A percentile compares a stretch with the other conserved stretches of the same genome.
Conservation (phyloP, 1,140 invertebrate genomes). For the Theocolax elegans region DNA sequence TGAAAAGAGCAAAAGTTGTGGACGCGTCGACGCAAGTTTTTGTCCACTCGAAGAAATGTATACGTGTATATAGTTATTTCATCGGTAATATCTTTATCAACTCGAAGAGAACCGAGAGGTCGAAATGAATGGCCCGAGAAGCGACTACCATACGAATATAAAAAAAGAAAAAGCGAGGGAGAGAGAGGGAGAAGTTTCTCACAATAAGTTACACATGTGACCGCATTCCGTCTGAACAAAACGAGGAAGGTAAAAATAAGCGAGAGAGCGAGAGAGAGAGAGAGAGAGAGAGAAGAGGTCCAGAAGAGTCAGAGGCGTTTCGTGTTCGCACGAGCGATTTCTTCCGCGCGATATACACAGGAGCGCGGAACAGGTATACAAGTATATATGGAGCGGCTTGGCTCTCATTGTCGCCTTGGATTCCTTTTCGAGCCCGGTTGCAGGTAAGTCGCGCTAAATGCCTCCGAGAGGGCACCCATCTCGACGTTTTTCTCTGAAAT, state of each 20-base stretch:
- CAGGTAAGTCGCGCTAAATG: conserved; percentile 7
- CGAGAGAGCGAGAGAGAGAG: not conserved
- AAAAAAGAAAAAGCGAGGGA: not conserved
- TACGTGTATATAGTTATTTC: no score
- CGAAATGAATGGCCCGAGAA: no score
- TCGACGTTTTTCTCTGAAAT: conserved; percentile 63
- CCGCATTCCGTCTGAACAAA: not conserved
- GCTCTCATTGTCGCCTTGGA: not conserved
- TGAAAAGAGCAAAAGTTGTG: no score
- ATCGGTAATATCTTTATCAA: no score
- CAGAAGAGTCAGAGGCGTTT: not conserved
- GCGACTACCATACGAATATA: no score
- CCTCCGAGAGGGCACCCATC: no score
- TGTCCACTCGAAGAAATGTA: no score
- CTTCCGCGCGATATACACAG: not conserved
- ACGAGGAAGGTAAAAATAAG: not conserved
- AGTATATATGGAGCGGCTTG: not conserved
- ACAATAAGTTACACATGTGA: not conserved
- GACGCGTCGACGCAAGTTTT: no score
- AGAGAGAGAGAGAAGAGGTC: conserved; percentile 21
- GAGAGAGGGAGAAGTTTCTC: not conserved
- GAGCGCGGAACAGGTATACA: no score
- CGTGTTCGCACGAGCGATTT: conserved; percentile 20
- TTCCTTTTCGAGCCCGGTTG: not conserved
- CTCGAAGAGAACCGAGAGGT: no score